Evolutionary conservation across 2,113 vertebrate genomes (phyloP).

Genomic region (Campylomormyrus numenius): DNA sequence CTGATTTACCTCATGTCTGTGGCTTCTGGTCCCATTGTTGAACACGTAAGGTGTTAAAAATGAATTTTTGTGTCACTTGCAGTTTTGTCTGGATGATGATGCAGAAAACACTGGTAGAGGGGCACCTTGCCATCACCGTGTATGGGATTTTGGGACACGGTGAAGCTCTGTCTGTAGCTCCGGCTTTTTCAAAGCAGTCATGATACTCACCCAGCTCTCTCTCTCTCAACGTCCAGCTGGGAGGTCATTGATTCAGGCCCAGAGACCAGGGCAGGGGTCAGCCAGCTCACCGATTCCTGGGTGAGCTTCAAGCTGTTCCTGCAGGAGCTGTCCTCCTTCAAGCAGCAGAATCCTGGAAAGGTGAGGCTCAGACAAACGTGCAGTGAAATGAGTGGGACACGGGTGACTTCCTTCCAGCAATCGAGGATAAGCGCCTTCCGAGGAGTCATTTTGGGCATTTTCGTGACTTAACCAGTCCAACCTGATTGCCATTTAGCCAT

Average conservation of each 20-base stretch:
- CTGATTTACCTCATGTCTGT: not conserved
- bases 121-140: not conserved
- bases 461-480: not conserved
- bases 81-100: not conserved
- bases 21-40: not conserved
- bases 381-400: not conserved
- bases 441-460: not conserved
- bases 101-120: not conserved
- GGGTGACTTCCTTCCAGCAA: not conserved
- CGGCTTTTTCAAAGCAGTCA: not conserved
- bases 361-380: conserved; percentile 50
- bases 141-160: not conserved
- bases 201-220: not conserved
- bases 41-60: not conserved
- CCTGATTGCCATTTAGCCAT: not conserved
- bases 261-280: conserved; percentile 65
- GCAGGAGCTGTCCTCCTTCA: conserved; percentile 86
- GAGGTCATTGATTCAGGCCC: conserved; percentile 69
- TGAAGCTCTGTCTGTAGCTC: not conserved
- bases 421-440: not conserved
- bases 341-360: conserved; percentile 95
- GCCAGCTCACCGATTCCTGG: conserved; percentile 75
- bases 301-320: conserved; percentile 77
- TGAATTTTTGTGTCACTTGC: not conserved
- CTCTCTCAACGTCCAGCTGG: conserved; percentile 63